Evolutionary conservation across 2,113 vertebrate genomes (phyloP), one percentile per base, ranked within the genome.

Genomic region (Hippocampus mohnikei): DNA sequence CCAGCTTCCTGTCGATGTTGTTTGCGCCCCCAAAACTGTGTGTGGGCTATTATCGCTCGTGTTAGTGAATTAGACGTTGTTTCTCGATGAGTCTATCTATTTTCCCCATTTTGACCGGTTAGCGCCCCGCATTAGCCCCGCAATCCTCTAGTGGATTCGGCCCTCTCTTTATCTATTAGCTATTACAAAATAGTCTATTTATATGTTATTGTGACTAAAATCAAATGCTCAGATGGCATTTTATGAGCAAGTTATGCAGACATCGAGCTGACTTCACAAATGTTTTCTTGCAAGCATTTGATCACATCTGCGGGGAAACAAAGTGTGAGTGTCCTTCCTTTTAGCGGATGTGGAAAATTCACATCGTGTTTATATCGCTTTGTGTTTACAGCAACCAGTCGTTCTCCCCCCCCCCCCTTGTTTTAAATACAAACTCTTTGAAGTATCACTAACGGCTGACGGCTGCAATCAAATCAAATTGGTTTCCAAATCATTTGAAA

Each of bases 301-400:
- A 52, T 52, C 8, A 8, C 48, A 16, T 46, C 13, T 46, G 44
- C 44, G 4, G 44, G 13, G 15, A 52, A 52, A 9, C 50, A 52
- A 52, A 52, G 50, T 4, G 23, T 58, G 56, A 27, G n/a, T 70
- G 29, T 23, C n/a, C 3, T 64, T 50, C 37, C 13, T 67, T 72
- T 29, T 0, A 69, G 10, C 60, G 73, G 52, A 69, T 79, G 75
- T 77, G 13, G 33, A 50, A 73, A 55, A 48, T 21, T 0, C 59
- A 25, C 11, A 21, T 58, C 11, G 25, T 65, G 42, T 68, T 48
- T 58, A 60, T 64, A 27, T 55, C 61, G 61, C 9, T 27, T 58
- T 58, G 9, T 78, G 1, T 46, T 79, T 58, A 75, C n/a, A 50
- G 58, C 72, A 80, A 70, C 42, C 63, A 63, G 25, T 16, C 21